Evolutionary conservation across 2,113 vertebrate genomes (phyloP), one percentile per base, ranked within the genome.

Genomic region (Mohoua ochrocephala): DNA sequence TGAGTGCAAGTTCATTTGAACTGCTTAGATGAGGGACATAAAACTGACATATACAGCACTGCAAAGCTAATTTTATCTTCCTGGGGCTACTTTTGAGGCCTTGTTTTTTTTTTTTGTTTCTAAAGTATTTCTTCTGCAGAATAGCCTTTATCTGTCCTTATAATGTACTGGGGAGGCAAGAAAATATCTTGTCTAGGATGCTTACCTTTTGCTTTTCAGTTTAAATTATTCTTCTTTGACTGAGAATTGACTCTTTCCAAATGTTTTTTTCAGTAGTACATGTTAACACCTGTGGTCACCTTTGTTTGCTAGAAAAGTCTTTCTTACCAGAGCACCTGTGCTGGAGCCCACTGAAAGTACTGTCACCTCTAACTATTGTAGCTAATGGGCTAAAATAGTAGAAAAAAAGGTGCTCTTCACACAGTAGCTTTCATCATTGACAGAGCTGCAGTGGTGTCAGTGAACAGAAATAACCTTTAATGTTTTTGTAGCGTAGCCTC

Each of bases 1-100:
- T 93, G 80, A 93, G 88, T 71, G 86, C 65, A 69, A 50, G 83
- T 94, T 94, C 89, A 87, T 89, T 86, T 92, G 91, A 91, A 60
- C 69, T 91, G 41, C 85, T 84, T 84, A 77, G 42, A 61, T 75
- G 88, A 81, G 80, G 68, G 76, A 52, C 73, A 68, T 87, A 89
- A 91, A 88, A 68, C 83, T 94, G 91, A 84, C 76, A 87, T 50
- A 64, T 50, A 64, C 37, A 39, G 26, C 68, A 47, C 44, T 74
- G 52, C 70, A 90, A 84, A 93, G 88, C n/a, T 92, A 65, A 92
- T 96, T 94, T 88, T 75, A 47, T 91, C 27, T 89, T 93, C 42
- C 37, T 33, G 21, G 12, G 47, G 15, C 52, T 94, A 44, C 84
- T 83, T 95, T 93, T 90, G 64, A 89, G 78, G 35, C 30, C 33